phyloP scores from a whole-genome alignment of 2,888 invertebrate species.

The Malthinus seriepunctatus region DNA sequence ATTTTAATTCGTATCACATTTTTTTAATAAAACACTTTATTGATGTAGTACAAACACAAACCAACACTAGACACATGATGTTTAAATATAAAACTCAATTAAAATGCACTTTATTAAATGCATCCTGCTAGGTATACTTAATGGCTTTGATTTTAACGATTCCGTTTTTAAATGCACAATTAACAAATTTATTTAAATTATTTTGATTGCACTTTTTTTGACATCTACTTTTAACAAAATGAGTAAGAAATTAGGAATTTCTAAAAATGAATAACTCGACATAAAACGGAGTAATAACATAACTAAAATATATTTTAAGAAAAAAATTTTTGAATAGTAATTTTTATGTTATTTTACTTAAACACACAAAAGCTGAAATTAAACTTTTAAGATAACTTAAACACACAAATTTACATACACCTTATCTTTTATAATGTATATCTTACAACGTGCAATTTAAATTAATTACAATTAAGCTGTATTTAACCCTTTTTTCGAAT shows the following conservation, averaged over 20 bases:
- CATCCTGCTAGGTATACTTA: no score
- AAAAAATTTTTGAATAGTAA: constrained; percentile 4
- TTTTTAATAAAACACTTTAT: no score
- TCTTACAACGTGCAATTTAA: constrained; percentile 19
- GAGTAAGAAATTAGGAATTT: constrained; percentile 23
- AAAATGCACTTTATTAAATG: not conserved
- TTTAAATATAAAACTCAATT: not conserved
- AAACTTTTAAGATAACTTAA: constrained; percentile 21
- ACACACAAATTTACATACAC: constrained; percentile 26
- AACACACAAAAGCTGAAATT: constrained; percentile 12
- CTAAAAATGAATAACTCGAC: constrained; percentile 13
- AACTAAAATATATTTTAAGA: constrained; percentile 13
- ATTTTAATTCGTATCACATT: not conserved
- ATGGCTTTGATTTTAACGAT: not conserved
- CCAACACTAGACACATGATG: no score
- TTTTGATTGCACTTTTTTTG: constrained; percentile 6
- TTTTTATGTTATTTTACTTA: no score
- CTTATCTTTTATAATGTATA: constrained; percentile 23
- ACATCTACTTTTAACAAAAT: constrained; percentile 21
- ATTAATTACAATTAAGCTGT: constrained; percentile 14
- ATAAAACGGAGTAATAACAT: not conserved
- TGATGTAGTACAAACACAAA: no score
- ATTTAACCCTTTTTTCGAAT: constrained; percentile 12
- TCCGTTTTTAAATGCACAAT: constrained; percentile 17
- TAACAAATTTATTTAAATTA: no score